A percentile compares a stretch with the other conserved stretches of the same genome.
phyloP scores from a whole-genome alignment of 2,888 invertebrate genomes.

The Mesopsocus fuscifrons region DNA sequence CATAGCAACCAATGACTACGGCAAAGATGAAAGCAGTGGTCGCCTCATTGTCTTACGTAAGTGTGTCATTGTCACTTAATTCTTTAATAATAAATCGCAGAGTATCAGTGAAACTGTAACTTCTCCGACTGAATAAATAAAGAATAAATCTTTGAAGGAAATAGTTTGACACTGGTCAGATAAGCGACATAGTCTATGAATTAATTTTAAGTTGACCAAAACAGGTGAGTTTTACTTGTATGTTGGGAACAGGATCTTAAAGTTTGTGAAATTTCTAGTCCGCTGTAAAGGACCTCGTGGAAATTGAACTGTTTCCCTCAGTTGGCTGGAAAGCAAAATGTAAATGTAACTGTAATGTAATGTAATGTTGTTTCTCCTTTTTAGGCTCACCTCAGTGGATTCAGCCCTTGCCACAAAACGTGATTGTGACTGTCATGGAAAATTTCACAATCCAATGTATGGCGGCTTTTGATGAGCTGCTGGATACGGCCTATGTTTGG shows the following conservation, averaged over 20 bases:
- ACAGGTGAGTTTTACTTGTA: no score
- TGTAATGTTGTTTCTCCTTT: constrained; percentile 17
- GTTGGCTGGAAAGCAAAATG: no score
- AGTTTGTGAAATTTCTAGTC: no score
- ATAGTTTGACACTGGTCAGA: no score
- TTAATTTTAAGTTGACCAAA: background rate
- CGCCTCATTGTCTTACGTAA: constrained; percentile 61
- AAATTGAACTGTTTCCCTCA: no score
- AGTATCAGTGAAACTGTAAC: no score
- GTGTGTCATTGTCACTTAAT: constrained; percentile 20
- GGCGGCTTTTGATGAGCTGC: constrained; percentile 62
- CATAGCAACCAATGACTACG: constrained; percentile 64
- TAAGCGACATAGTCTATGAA: background rate
- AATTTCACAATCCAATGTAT: constrained; percentile 61
- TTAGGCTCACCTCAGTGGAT: constrained; percentile 55
- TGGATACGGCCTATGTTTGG: constrained; percentile 89
- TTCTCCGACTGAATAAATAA: no score
- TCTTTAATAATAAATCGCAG: constrained; percentile 2
- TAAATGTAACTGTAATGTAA: no score
- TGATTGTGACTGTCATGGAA: constrained; percentile 46
- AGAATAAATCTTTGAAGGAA: no score
- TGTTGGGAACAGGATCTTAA: no score
- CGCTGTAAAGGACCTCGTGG: no score
- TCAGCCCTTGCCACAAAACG: constrained; percentile 43
- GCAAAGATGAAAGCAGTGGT: constrained; percentile 71